Conservation (phyloP, 2,888 invertebrate genomes). For the Prionchulus punctatus region DNA sequence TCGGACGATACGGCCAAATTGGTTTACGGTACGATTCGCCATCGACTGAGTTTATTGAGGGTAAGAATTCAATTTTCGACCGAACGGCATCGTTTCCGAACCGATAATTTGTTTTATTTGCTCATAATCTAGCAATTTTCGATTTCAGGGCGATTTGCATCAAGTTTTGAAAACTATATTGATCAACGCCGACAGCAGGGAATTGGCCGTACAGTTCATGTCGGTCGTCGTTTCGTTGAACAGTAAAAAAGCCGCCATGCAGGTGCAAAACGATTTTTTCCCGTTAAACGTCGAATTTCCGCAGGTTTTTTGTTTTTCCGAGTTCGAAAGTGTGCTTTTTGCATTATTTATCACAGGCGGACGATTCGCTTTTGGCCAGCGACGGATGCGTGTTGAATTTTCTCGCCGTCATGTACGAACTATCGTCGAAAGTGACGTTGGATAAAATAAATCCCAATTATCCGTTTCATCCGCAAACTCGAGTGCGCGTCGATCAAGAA, state of each 20-base stretch:
- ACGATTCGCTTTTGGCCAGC: slow-evolving; percentile 66
- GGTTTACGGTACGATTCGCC: slow-evolving; percentile 52
- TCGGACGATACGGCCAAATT: slow-evolving; percentile 28
- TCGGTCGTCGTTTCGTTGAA: slow-evolving; percentile 60
- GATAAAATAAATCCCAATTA: slow-evolving; percentile 55
- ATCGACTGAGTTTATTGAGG: slow-evolving; percentile 61
- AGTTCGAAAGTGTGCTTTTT: neutral
- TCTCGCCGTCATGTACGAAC: slow-evolving; percentile 68
- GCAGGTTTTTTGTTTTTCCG: neutral
- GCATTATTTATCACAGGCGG: too few species aligned
- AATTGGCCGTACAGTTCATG: slow-evolving; percentile 60
- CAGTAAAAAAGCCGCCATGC: slow-evolving; percentile 70
- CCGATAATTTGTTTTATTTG: neutral
- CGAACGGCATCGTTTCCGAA: too few species aligned
- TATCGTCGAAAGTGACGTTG: slow-evolving; percentile 69
- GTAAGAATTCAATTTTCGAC: slow-evolving; percentile 25
- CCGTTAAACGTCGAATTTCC: neutral
- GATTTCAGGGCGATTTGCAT: slow-evolving; percentile 49
- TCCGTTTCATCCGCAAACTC: slow-evolving; percentile 55
- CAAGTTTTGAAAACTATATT: slow-evolving; percentile 65
- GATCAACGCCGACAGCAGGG: slow-evolving; percentile 61
- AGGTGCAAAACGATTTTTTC: slow-evolving; percentile 32
- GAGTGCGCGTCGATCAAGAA: slow-evolving; percentile 35
- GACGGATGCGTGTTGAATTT: slow-evolving; percentile 92
- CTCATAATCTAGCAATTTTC: slow-evolving; percentile 10